phyloP scores from a whole-genome alignment of 1,140 invertebrate species.

The Leucophenga varia region DNA sequence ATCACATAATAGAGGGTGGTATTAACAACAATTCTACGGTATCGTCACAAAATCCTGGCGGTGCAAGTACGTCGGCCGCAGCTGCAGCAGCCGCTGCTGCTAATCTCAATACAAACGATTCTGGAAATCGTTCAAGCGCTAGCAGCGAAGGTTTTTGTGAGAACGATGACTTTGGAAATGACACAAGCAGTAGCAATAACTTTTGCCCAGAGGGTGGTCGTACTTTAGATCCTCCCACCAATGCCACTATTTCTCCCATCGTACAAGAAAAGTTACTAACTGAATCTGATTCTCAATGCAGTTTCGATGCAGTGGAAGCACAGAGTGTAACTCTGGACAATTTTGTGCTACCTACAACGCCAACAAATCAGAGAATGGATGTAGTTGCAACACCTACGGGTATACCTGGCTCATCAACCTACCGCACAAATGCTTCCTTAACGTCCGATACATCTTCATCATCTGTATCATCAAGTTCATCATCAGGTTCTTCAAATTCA shows the following conservation, averaged over 20 bases:
- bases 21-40: constrained; percentile 5
- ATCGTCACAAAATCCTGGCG: constrained; percentile 22
- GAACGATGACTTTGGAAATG: constrained; percentile 75
- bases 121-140: constrained; percentile 88
- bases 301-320: constrained; percentile 35
- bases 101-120: constrained; percentile 60
- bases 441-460: constrained; percentile 45
- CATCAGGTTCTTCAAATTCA: constrained; percentile 43
- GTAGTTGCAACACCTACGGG: constrained; percentile 4
- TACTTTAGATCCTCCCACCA: constrained; percentile 13
- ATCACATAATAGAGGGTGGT: constrained; percentile 3
- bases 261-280: constrained; percentile 35
- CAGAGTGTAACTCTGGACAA: constrained; percentile 19
- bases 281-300: constrained; percentile 44
- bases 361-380: constrained; percentile 9
- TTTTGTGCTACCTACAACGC: constrained; percentile 23
- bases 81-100: not conserved
- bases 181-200: constrained; percentile 52
- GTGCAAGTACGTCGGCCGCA: not conserved
- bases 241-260: not conserved
- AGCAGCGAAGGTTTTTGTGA: constrained; percentile 96
- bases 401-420: constrained; percentile 12
- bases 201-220: constrained; percentile 30
- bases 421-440: constrained; percentile 32
- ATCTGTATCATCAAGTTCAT: constrained; percentile 38